Evolutionary conservation across 2,888 invertebrate species (phyloP), one percentile per base, ranked within the genome.

Genomic region (Apamea monoglypha): DNA sequence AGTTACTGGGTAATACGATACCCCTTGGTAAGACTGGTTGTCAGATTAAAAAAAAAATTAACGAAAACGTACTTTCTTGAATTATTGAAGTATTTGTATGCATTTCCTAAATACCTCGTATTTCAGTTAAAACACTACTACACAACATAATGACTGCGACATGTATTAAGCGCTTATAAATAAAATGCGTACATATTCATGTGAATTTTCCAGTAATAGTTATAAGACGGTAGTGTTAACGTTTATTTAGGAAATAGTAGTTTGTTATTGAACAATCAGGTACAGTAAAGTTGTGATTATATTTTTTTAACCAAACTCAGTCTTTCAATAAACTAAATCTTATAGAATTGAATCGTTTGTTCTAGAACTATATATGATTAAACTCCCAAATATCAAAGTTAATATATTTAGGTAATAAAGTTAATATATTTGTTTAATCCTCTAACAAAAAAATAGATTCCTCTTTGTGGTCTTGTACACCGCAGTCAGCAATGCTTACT

Each of bases 141-240:
- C 40, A 29, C 5, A 40, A 7, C 7, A 32, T 47, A 44, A 16
- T 73, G 29, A 40, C 59, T 74, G 83, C 53, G 6, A 83, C 85
- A 76, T 66, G 63, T 67, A 59, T 69, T 29, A 70, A 5, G 21
- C 16, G 1, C 21, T 18, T 68, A 53, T 78, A 63, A 80, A 83
- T 85, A 85, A 74, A 85, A 83, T 78, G 79, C 69, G 63, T 40
- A 64, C 29, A 68, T 47, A 25, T 69, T 71, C 8, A 66, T 1
- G 66, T 69, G 7, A 44, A 47, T 44, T 59, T 69, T 21, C 67
- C 66, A 86, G 83, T 86, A 59, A 69, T 32, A 63, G n/a, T 69
- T 76, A 1, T 8, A 56, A 56, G 29, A 32, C 56, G 68, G 61
- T 36, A n/a, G 86, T 69, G 78, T 53, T 66, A 78, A 72, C 86